Conservation (phyloP, 2,113 vertebrate genomes). For the Ovibos moschatus region DNA sequence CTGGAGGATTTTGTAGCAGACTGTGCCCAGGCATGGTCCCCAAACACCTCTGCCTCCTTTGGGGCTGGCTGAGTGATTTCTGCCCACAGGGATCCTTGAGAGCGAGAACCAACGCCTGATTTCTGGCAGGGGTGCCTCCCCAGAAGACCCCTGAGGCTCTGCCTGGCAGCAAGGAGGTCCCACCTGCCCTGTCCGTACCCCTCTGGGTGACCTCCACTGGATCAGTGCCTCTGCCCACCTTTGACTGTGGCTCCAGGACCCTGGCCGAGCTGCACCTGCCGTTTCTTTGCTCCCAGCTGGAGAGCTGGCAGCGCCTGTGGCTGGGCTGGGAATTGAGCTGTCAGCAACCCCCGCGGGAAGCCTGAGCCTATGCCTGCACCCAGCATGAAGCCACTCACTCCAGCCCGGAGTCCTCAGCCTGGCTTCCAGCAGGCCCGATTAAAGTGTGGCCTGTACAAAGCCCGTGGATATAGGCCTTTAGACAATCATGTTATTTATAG, state of each 20-base stretch:
- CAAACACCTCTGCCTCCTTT: not conserved
- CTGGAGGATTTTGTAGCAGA: not conserved
- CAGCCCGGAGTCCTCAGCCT: not conserved
- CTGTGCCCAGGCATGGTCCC: not conserved
- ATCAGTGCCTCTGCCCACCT: not conserved
- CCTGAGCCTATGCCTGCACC: not conserved
- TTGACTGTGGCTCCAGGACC: not conserved
- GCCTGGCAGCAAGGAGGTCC: not conserved
- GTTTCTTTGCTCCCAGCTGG: not conserved
- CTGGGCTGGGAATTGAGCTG: constrained; percentile 45
- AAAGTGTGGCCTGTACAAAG: constrained; percentile 32
- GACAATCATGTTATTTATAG: not conserved
- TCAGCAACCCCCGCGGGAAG: not conserved
- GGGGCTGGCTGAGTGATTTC: not conserved
- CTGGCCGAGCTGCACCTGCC: constrained; percentile 17
- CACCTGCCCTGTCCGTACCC: not conserved
- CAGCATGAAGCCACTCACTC: not conserved
- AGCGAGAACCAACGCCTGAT: not conserved
- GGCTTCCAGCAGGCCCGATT: not conserved
- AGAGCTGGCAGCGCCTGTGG: not conserved
- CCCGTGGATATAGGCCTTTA: not conserved
- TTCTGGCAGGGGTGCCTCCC: accelerated
- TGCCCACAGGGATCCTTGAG: not conserved
- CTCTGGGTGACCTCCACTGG: not conserved
- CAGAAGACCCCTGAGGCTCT: not conserved